phyloP scores from a whole-genome alignment of 2,888 invertebrate genomes.

The Lasiommata megera region DNA sequence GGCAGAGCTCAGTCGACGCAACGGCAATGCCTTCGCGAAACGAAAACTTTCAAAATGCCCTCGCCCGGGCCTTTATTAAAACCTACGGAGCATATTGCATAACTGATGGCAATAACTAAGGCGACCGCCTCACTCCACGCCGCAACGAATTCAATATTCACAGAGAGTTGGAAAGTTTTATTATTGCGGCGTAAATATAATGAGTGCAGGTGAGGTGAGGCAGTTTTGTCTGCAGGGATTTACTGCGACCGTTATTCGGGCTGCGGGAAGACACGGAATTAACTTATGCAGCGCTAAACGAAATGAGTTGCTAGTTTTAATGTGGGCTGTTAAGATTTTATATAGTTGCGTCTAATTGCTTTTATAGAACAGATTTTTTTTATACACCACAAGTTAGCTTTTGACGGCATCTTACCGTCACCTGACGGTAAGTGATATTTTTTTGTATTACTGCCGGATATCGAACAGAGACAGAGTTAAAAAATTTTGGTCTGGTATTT shows the following conservation, averaged over 20 bases:
- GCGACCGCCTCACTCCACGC: slow-evolving; percentile 62
- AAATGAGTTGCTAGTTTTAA: slow-evolving; percentile 60
- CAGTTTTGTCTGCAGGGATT: slow-evolving; percentile 72
- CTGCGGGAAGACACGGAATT: slow-evolving; percentile 59
- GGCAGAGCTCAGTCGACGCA: slow-evolving; percentile 62
- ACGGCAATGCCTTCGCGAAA: slow-evolving; percentile 71
- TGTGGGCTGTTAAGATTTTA: slow-evolving; percentile 36
- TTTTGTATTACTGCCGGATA: too few relatives aligned
- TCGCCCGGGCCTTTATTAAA: slow-evolving; percentile 75
- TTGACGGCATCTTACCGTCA: too few relatives aligned
- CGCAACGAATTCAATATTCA: slow-evolving; percentile 78
- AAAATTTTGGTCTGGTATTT: too few relatives aligned
- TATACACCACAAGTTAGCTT: too few relatives aligned
- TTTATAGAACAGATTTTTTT: slow-evolving; percentile 5
- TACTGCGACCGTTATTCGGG: slow-evolving; percentile 59
- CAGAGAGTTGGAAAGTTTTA: slow-evolving; percentile 76
- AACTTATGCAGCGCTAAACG: slow-evolving; percentile 54
- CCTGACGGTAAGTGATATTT: too few relatives aligned
- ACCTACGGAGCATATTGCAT: slow-evolving; percentile 71
- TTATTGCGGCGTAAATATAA: slow-evolving; percentile 80
- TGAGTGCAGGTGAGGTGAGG: slow-evolving; percentile 79
- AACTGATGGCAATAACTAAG: slow-evolving; percentile 78
- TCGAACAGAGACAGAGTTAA: too few relatives aligned
- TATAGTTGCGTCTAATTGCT: slow-evolving; percentile 28
- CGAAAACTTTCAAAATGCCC: slow-evolving; percentile 75